Percentiles rank a stretch among this genome's conserved stretches.
Conservation (phyloP, 2,888 invertebrate species). For the Scrobipalpa costella region DNA sequence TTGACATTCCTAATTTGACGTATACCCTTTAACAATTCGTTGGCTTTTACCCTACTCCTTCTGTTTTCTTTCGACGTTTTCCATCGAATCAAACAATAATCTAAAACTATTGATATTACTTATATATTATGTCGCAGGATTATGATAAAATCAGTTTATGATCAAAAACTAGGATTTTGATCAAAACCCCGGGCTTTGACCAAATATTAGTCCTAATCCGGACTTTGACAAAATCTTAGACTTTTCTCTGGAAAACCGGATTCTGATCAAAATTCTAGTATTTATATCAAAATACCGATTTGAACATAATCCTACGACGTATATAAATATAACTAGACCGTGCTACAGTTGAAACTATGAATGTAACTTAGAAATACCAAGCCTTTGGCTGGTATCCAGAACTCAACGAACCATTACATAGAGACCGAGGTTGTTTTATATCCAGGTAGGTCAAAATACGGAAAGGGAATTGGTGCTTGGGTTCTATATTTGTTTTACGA, state of each 20-base stretch:
- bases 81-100: no score
- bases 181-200: no score
- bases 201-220: no score
- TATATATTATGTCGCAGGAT: no score
- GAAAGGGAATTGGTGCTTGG: background rate
- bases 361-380: conserved; percentile 7
- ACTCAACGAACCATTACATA: background rate
- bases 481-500: background rate
- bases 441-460: conserved; percentile 3
- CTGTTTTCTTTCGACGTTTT: no score
- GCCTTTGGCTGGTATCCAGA: background rate
- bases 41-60: no score
- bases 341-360: background rate
- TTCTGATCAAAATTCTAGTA: background rate
- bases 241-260: background rate
- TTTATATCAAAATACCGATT: background rate
- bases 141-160: no score
- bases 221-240: no score
- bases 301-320: background rate
- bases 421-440: conserved; percentile 4
- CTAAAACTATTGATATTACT: no score
- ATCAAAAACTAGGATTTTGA: no score
- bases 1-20: no score
- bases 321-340: background rate
- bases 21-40: no score